These are phyloP conservation scores for Hyppa rectilinea DNA, from an alignment of 2,888 invertebrate genomes.

Conservation along the genomic window DNA sequence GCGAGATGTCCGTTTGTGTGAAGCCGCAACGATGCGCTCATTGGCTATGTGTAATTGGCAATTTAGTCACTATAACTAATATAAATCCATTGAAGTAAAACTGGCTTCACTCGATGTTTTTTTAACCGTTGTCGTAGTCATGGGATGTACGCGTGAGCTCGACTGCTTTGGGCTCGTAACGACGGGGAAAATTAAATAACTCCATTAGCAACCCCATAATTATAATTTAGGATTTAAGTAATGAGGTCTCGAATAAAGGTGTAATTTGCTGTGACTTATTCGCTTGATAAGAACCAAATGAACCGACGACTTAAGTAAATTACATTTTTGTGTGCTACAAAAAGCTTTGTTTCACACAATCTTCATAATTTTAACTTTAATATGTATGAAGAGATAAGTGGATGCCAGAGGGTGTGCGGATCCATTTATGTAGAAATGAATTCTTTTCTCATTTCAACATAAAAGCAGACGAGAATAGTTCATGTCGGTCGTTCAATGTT, in stretches of 20 bases:
- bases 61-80: constrained; percentile 42
- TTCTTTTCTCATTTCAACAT: constrained; percentile 11
- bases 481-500: background rate
- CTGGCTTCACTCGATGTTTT: constrained; percentile 37
- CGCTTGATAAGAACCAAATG: constrained; percentile 24
- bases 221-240: constrained; percentile 46
- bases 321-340: constrained; percentile 12
- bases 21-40: constrained; percentile 38
- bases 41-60: constrained; percentile 43
- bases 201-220: constrained; percentile 46
- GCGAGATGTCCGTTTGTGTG: constrained; percentile 48
- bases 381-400: constrained; percentile 20
- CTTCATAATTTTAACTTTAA: constrained; percentile 24
- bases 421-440: constrained; percentile 26
- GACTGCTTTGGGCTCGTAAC: constrained; percentile 8
- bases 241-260: constrained; percentile 38
- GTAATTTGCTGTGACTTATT: constrained; percentile 31
- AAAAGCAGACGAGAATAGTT: constrained; percentile 13
- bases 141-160: constrained; percentile 23
- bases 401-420: constrained; percentile 5
- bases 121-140: constrained; percentile 28
- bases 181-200: constrained; percentile 42
- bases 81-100: constrained; percentile 36
- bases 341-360: constrained; percentile 14
- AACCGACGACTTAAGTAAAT: constrained; percentile 19